Conservation (phyloP, 2,888 invertebrate genomes). For the Metallyticus violacea region DNA sequence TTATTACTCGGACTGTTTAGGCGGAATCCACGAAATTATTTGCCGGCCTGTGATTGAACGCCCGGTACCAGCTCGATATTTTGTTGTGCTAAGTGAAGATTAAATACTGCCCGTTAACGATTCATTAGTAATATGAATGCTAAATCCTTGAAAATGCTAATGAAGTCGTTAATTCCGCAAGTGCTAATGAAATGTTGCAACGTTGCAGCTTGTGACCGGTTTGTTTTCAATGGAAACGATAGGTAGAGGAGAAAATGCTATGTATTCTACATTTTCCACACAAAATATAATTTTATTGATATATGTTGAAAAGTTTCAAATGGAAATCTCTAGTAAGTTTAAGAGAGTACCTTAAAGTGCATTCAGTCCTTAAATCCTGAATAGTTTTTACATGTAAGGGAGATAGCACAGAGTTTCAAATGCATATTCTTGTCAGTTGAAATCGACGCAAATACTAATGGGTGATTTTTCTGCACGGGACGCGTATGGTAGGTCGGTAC, state of each 20-base stretch:
- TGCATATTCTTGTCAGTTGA: too few relatives aligned
- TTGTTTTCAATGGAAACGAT: neutral
- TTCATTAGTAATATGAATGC: neutral
- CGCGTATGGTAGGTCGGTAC: too few relatives aligned
- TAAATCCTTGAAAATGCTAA: neutral
- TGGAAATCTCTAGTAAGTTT: too few relatives aligned
- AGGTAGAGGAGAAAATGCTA: neutral
- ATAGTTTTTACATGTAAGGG: too few relatives aligned
- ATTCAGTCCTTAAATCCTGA: too few relatives aligned
- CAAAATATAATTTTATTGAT: too few relatives aligned
- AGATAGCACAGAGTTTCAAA: too few relatives aligned
- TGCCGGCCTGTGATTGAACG: neutral
- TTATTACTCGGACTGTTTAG: neutral
- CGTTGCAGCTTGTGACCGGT: neutral
- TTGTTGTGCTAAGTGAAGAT: neutral
- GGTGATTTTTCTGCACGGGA: too few relatives aligned
- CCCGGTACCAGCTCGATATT: neutral
- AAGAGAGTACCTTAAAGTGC: too few relatives aligned
- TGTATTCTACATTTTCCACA: too few relatives aligned
- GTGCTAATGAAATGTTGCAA: neutral
- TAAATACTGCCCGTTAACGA: neutral
- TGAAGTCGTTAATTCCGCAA: neutral
- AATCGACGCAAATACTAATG: too few relatives aligned
- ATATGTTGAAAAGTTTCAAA: too few relatives aligned
- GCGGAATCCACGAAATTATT: neutral